Evolutionary conservation across 2,888 invertebrate genomes (phyloP).

Genomic region (Smittia aterrima): DNA sequence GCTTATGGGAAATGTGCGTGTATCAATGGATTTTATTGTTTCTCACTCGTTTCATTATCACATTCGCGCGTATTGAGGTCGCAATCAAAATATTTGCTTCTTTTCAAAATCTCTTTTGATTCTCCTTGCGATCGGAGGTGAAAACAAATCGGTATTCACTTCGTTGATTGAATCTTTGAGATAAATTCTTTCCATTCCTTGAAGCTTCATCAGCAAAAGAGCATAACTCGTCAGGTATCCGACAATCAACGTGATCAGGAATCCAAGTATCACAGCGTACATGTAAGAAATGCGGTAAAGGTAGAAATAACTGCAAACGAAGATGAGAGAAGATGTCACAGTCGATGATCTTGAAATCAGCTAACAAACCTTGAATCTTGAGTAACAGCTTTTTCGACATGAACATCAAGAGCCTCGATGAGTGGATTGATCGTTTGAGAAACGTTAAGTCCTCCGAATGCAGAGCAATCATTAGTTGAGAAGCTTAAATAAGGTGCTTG

Average conservation of each 20-base stretch:
- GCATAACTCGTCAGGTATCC: conserved; percentile 58
- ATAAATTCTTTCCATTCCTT: conserved; percentile 48
- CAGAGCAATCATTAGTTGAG: conserved; percentile 59
- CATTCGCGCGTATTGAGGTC: too few relatives aligned
- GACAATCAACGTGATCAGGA: conserved; percentile 55
- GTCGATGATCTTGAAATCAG: background rate
- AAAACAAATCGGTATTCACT: conserved; percentile 60
- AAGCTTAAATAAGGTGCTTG: conserved; percentile 64
- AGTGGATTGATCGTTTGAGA: conserved; percentile 24
- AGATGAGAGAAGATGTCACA: background rate
- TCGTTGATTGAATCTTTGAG: conserved; percentile 49
- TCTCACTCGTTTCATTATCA: too few relatives aligned
- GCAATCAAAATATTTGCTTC: too few relatives aligned
- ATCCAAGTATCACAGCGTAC: conserved; percentile 65
- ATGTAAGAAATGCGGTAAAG: conserved; percentile 70
- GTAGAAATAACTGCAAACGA: conserved; percentile 58
- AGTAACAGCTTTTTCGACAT: background rate
- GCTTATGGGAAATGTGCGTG: background rate
- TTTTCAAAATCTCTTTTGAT: conserved; percentile 45
- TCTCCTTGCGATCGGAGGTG: conserved; percentile 57
- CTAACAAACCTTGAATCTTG: background rate
- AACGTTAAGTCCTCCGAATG: conserved; percentile 22
- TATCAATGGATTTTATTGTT: too few relatives aligned
- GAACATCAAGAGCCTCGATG: background rate
- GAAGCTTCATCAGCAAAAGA: conserved; percentile 50